phyloP scores from a whole-genome alignment of 2,113 vertebrate species.

The Oryzias melastigma region DNA sequence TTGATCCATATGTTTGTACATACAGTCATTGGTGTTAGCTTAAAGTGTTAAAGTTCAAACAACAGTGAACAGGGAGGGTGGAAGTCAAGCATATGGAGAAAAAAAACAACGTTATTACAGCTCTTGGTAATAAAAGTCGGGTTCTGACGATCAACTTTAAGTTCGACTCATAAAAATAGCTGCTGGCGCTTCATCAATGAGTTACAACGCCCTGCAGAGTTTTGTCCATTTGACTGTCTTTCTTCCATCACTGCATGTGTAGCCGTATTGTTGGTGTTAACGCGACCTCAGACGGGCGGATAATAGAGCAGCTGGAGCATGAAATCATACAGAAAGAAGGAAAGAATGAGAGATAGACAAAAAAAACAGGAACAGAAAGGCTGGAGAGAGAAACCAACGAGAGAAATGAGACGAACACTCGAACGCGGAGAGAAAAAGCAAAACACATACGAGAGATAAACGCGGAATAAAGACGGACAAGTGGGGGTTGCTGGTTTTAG shows the following conservation, averaged over 20 bases:
- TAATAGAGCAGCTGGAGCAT: conserved; percentile 73
- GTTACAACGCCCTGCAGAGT: conserved; percentile 1
- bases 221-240: conserved; percentile 20
- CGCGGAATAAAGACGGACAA: conserved; percentile 5
- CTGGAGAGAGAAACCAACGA: conserved; percentile 6
- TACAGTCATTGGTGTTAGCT: no score
- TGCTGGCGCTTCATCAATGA: not conserved
- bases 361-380: conserved; percentile 9
- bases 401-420: conserved; percentile 20
- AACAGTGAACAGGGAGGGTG: no score
- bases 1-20: no score
- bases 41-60: no score
- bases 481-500: conserved; percentile 41
- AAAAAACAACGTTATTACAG: no score
- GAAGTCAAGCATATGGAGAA: no score
- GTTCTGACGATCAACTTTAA: no score
- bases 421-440: conserved; percentile 22
- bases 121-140: no score
- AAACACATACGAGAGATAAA: conserved; percentile 12
- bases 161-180: not conserved
- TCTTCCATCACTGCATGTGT: conserved; percentile 51
- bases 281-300: conserved; percentile 64
- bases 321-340: conserved; percentile 68
- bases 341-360: conserved; percentile 19
- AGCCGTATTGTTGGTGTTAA: conserved; percentile 65